Evolutionary conservation across 1,140 invertebrate species (phyloP), one percentile per base, ranked within the genome.

Genomic region (Drosophila leontia): DNA sequence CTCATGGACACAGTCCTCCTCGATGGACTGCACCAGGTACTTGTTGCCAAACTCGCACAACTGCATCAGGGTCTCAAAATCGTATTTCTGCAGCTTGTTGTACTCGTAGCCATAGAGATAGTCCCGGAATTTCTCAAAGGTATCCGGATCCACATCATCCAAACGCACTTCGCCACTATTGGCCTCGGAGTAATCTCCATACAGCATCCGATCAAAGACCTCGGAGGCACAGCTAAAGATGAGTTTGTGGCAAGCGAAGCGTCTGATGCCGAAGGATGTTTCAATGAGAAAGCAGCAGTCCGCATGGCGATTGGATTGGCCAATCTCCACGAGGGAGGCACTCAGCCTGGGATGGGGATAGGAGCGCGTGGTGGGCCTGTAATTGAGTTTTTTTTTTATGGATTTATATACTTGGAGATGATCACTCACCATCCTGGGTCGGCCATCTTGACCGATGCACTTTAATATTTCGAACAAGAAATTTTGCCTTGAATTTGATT

Each of bases 181-280:
- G 15, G 48, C 42, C 62, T 70, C 67, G 3, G 32, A 37, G 2
- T 67, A 69, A 8, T 65, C 65, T 0, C 67, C 67, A 1, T 44
- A 69, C 0, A 69, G 47, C 67, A 69, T 69, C 2, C 67, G 47
- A 11, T 69, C 67, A 13, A 69, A 70, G 7, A 55, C 67, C 3
- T 68, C 62, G 0, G 67, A 70, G 67, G 67, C 63, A 0, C 67
- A 55, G 13, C 67, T 55, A 1, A 70, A 67, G 23, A 69, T 67
- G 29, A 69, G 35, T 7, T 51, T 53, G 67, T 70, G 67, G n/a
- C 62, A 70, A 0, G 9, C 9, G 6, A 70, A 70, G 7, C 47
- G 7, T 7, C 39, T 34, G n/a, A 17, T 3, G 12, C 13, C 35
- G 5, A 7, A 13, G 12, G 51, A 8, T 8, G 32, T 23, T 34